A percentile compares a stretch with the other conserved stretches of the same genome.
phyloP scores from a whole-genome alignment of 2,888 invertebrate genomes.

The Pyrrhia umbra region DNA sequence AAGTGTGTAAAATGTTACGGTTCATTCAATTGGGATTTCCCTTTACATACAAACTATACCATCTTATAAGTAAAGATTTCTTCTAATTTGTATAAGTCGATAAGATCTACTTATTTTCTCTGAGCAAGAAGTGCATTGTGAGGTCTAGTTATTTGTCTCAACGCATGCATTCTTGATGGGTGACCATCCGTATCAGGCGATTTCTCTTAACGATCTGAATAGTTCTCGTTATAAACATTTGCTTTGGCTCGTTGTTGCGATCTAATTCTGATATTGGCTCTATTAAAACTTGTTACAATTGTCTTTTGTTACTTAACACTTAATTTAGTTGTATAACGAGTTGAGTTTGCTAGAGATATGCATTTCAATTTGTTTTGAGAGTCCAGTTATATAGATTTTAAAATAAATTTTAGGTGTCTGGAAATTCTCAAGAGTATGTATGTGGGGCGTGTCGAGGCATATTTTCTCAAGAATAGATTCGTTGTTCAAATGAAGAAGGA shows the following conservation, averaged over 20 bases:
- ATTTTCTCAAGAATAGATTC: too few relatives aligned
- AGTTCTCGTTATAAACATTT: constrained; percentile 58
- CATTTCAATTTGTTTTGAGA: constrained; percentile 3
- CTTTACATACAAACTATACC: too few relatives aligned
- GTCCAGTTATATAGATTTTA: background rate
- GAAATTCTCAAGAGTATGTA: background rate
- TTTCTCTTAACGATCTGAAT: constrained; percentile 76
- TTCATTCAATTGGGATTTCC: too few relatives aligned
- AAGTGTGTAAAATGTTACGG: too few relatives aligned
- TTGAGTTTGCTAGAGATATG: constrained; percentile 7
- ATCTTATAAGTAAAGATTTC: too few relatives aligned
- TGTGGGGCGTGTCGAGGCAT: too few relatives aligned
- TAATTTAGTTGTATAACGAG: constrained; percentile 39
- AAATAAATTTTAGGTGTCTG: background rate
- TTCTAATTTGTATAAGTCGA: background rate
- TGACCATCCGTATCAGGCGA: constrained; percentile 77
- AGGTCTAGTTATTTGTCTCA: constrained; percentile 66
- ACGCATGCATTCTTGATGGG: constrained; percentile 74
- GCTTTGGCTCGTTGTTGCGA: constrained; percentile 59
- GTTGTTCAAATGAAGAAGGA: too few relatives aligned
- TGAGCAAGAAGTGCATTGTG: constrained; percentile 48
- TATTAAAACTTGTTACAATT: constrained; percentile 52
- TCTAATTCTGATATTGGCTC: constrained; percentile 64
- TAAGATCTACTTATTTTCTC: constrained; percentile 7
- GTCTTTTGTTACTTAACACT: constrained; percentile 45